Evolutionary conservation across 1,140 invertebrate species (phyloP).

Genomic region (Brachionus manjavacas): DNA sequence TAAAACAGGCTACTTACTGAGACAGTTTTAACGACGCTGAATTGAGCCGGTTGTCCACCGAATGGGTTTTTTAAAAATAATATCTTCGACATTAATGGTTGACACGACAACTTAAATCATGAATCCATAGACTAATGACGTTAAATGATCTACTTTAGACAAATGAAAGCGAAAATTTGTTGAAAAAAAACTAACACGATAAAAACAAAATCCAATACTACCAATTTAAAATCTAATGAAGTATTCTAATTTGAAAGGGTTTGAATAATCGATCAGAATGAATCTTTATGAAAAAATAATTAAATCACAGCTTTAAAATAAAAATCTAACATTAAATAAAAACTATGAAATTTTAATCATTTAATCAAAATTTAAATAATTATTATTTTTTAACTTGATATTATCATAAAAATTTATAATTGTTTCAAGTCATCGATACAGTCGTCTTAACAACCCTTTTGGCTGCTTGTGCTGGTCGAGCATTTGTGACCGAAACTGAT

Average conservation of each 20-base stretch:
- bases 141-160: neutral
- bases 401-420: constrained; percentile 8
- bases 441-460: neutral
- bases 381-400: neutral
- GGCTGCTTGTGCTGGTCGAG: neutral
- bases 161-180: neutral
- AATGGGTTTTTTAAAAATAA: neutral
- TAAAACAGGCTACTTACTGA: neutral
- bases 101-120: neutral
- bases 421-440: neutral
- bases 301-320: neutral
- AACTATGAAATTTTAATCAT: neutral
- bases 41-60: neutral
- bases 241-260: neutral
- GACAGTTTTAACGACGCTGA: neutral
- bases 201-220: neutral
- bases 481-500: neutral
- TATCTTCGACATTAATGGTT: neutral
- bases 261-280: too few relatives aligned
- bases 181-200: neutral
- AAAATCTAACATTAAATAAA: neutral
- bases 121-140: neutral
- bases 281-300: neutral
- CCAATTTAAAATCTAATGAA: neutral
- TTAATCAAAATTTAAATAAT: neutral